These are phyloP conservation scores for Agonum fuliginosum DNA, from an alignment of 2,888 invertebrate genomes.

Conservation along the genomic window DNA sequence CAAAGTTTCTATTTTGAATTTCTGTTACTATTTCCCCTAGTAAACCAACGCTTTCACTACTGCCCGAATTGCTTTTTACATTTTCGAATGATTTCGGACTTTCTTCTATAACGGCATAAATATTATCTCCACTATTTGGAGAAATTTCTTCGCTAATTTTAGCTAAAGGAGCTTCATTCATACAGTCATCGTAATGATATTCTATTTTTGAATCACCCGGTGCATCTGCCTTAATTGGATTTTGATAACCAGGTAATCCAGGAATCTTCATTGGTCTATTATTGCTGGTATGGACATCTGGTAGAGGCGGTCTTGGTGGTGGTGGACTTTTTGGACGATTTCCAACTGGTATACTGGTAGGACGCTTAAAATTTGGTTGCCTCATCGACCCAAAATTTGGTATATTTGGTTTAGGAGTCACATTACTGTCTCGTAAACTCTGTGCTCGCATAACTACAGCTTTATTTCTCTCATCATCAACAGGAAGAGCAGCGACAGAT, in stretches of 20 bases:
- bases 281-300: slow-evolving; percentile 68
- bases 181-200: slow-evolving; percentile 86
- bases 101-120: slow-evolving; percentile 92
- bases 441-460: slow-evolving; percentile 85
- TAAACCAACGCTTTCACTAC: slow-evolving; percentile 84
- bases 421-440: slow-evolving; percentile 82
- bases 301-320: slow-evolving; percentile 80
- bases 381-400: slow-evolving; percentile 91
- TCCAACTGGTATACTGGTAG: slow-evolving; percentile 82
- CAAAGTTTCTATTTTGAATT: slow-evolving; percentile 89
- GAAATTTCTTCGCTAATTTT: slow-evolving; percentile 80
- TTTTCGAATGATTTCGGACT: slow-evolving; percentile 74
- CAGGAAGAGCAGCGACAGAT: slow-evolving; percentile 77
- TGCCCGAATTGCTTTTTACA: slow-evolving; percentile 73
- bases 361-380: slow-evolving; percentile 81
- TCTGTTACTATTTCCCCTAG: slow-evolving; percentile 91
- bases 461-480: slow-evolving; percentile 76
- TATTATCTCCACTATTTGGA: slow-evolving; percentile 80
- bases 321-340: slow-evolving; percentile 85
- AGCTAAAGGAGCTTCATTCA: slow-evolving; percentile 79
- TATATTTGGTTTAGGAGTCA: slow-evolving; percentile 75
- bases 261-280: slow-evolving; percentile 70
- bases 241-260: slow-evolving; percentile 77
- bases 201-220: slow-evolving; percentile 65
- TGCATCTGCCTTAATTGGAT: slow-evolving; percentile 69